Conservation (phyloP, 2,113 vertebrate species). For the Tylochromis polylepis region DNA sequence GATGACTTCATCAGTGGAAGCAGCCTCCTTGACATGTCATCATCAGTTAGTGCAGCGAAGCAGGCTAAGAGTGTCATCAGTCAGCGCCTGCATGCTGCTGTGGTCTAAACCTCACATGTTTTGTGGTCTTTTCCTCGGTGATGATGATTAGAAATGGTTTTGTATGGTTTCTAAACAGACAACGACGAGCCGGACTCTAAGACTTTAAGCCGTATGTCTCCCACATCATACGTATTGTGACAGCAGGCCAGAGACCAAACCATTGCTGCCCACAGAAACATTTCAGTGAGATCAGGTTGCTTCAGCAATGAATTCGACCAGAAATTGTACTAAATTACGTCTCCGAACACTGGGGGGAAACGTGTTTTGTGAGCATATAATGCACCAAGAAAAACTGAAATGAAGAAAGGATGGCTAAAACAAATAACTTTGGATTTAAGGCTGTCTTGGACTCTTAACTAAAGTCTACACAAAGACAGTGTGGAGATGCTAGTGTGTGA, state of each 20-base stretch:
- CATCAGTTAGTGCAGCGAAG: conserved; percentile 13
- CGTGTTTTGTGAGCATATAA: background rate
- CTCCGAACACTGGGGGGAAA: conserved; percentile 1
- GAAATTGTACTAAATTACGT: background rate
- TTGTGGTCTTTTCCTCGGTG: conserved; percentile 21
- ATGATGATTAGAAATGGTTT: conserved; percentile 34
- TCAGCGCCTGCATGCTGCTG: conserved; percentile 29
- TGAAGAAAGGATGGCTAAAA: conserved; percentile 13
- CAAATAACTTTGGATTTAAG: conserved; percentile 12
- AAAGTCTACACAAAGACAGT: background rate
- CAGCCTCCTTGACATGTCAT: background rate
- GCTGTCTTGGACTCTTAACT: background rate
- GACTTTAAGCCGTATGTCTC: background rate
- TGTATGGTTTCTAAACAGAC: conserved; percentile 30
- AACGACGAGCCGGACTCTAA: conserved; percentile 1
- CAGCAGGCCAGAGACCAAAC: conserved; percentile 3
- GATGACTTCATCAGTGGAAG: background rate
- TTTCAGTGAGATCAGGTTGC: conserved; percentile 41
- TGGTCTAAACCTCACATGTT: conserved; percentile 14
- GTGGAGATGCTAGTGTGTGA: background rate
- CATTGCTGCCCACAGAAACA: conserved; percentile 15
- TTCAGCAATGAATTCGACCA: background rate
- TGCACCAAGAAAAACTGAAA: conserved; percentile 29
- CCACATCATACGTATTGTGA: background rate
- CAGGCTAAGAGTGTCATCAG: conserved; percentile 33